Evolutionary conservation across 2,888 invertebrate genomes (phyloP), one percentile per base, ranked within the genome.

Genomic region (Antitype chi): DNA sequence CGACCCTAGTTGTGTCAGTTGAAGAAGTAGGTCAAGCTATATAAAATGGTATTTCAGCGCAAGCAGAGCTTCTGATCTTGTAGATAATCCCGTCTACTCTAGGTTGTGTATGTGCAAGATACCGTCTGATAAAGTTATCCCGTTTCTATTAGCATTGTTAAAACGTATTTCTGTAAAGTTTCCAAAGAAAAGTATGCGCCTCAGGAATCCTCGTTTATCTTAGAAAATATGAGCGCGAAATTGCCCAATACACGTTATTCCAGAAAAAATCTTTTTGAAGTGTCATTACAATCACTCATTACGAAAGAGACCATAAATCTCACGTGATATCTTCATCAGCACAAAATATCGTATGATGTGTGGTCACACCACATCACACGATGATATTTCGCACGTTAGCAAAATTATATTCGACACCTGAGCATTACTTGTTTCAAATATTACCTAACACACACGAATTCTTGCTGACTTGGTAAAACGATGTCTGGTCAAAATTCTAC

Each of bases 321-420:
- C 81, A 70, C 81, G 68, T 47, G 78, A 66, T 47, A 2, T 28
- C 71, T 57, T 55, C 74, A 79, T 87, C 87, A 87, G 85, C 87
- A 86, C n/a, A 82, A 77, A 79, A 83, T 69, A 86, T 87, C 85
- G 86, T 86, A 87, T 71, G 88, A 89, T 88, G 59, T 86, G 57
- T 68, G 78, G 68, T 68, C 60, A 60, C 52, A 59, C 55, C 43
- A 53, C 28, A 80, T 43, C 70, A 52, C 52, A 43, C 76, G 76
- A 80, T 47, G 43, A 17, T 59, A 59, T 80, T 71, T 55, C 20
- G 63, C 67, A 72, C 11, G 53, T 70, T 25, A 68, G 76, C 79
- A 74, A 57, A 72, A 76, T 64, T 67, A 49, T 70, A 76, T 32
- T 25, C 17, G 64, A 80, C 78, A 81, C 81, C 77, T 74, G 67